These are phyloP conservation scores for Gallinago nigripennis DNA, from an alignment of 2,797 vertebrate species.

Conservation along the genomic window DNA sequence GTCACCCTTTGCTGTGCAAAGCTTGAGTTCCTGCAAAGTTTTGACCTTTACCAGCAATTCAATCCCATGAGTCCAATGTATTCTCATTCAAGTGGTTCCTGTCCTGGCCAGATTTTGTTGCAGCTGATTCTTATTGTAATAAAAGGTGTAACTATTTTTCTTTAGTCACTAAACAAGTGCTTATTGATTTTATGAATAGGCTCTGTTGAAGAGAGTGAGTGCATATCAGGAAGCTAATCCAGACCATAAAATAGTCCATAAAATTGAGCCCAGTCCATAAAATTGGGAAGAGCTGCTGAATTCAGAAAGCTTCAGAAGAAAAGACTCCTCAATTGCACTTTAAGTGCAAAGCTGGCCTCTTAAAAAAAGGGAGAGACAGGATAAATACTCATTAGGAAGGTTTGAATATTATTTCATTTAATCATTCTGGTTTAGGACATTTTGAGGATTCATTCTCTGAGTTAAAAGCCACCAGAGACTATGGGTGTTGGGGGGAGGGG, in stretches of 20 bases:
- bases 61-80: neutral
- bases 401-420: neutral
- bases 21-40: neutral
- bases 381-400: neutral
- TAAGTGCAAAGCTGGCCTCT: neutral
- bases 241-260: neutral
- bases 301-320: neutral
- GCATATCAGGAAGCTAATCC: neutral
- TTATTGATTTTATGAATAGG: neutral
- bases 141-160: neutral
- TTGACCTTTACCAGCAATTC: neutral
- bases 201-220: neutral
- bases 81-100: neutral
- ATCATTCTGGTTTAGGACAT: neutral
- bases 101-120: neutral
- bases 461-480: neutral
- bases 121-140: neutral
- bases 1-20: neutral
- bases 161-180: neutral
- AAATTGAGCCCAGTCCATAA: neutral
- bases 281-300: neutral
- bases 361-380: neutral
- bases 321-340: neutral
- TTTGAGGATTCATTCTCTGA: neutral
- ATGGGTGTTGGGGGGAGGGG: fast-evolving